Conservation (phyloP, 2,888 invertebrate genomes). For the Timema cristinae region DNA sequence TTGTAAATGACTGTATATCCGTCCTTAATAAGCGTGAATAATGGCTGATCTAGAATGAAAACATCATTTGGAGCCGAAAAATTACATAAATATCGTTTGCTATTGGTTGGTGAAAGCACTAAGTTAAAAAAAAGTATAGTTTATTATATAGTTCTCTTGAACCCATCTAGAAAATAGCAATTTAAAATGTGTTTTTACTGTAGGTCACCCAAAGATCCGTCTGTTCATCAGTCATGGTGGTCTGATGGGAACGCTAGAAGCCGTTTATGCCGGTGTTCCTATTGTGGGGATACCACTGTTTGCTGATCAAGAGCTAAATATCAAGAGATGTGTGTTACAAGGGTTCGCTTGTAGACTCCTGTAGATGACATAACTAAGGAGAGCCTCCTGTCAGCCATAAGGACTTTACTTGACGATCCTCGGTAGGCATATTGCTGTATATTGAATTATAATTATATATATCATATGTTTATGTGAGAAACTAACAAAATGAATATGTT, state of each 20-base stretch:
- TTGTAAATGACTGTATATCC: too few relatives aligned
- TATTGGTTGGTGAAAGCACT: too few relatives aligned
- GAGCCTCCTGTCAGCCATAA: constrained; percentile 34
- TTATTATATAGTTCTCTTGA: too few relatives aligned
- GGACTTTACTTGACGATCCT: constrained; percentile 36
- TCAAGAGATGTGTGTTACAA: constrained; percentile 36
- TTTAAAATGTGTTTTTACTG: neutral
- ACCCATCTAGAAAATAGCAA: neutral
- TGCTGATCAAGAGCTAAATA: constrained; percentile 46
- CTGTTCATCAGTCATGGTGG: constrained; percentile 62
- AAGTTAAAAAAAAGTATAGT: too few relatives aligned
- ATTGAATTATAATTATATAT: too few relatives aligned
- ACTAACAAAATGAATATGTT: too few relatives aligned
- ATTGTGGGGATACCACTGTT: constrained; percentile 53
- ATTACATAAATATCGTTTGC: too few relatives aligned
- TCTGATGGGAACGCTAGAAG: constrained; percentile 56
- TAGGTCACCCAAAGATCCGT: constrained; percentile 46
- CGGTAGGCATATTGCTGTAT: constrained; percentile 37
- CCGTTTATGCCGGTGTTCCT: constrained; percentile 54
- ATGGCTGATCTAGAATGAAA: too few relatives aligned
- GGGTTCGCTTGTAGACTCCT: constrained; percentile 41
- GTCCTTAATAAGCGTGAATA: too few relatives aligned
- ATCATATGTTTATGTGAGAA: too few relatives aligned
- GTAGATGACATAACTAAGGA: constrained; percentile 35
- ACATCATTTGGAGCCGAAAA: too few relatives aligned